Conservation (phyloP, 2,113 vertebrate species). For the Notarius lentiginosus region DNA sequence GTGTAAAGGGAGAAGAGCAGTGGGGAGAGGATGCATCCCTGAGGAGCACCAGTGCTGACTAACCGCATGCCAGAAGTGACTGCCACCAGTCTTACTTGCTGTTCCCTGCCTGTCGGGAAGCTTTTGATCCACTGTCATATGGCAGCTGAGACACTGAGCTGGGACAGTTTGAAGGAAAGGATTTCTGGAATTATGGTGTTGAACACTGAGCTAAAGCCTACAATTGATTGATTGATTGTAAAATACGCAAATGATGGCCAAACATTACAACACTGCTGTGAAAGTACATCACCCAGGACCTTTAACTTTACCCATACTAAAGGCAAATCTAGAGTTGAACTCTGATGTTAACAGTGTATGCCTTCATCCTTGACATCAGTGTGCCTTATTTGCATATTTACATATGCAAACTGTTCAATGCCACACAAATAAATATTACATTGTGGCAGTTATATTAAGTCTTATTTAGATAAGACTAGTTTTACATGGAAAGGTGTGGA, state of each 20-base stretch:
- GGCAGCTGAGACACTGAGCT: too few species aligned
- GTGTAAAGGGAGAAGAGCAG: too few species aligned
- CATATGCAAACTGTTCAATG: neutral
- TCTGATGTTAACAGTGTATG: neutral
- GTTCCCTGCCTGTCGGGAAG: too few species aligned
- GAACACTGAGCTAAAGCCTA: too few species aligned
- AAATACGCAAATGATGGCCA: neutral
- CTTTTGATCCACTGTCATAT: too few species aligned
- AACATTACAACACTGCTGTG: neutral
- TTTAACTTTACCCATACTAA: neutral
- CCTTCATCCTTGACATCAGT: neutral
- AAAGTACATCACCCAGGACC: neutral
- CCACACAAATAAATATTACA: neutral
- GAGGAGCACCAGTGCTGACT: too few species aligned
- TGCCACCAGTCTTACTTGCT: too few species aligned
- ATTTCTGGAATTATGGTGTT: too few species aligned
- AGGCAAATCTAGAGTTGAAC: neutral
- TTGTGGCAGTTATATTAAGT: neutral
- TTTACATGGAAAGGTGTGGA: neutral
- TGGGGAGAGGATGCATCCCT: too few species aligned
- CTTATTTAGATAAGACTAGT: neutral
- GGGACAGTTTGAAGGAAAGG: too few species aligned
- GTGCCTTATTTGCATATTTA: neutral
- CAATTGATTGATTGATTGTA: neutral
- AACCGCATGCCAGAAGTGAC: too few species aligned